Base-by-base conservation (phyloP, 2,113 vertebrate genomes). In the Carettochelys insculpta region DNA sequence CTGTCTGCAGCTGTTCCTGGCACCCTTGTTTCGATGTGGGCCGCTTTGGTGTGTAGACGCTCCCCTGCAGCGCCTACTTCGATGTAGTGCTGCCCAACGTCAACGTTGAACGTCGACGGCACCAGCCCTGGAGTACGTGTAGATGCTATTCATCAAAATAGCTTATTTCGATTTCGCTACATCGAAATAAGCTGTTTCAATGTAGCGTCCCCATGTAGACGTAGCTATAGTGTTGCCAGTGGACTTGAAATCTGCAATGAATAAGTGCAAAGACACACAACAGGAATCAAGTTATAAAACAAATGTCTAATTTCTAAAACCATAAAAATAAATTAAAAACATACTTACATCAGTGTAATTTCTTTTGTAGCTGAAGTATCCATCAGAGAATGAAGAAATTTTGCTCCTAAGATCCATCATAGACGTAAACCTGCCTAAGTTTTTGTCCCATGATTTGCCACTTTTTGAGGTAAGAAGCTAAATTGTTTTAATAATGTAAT, bases 341-440 rank as follows among this genome's bases (percentile, higher is more conserved):
- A 9, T 73, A 78, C 65, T 78, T 83, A 52, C 34, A 5, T 65
- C 10, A 86, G 43, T 34, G 19, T 58, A 48, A 22, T 58, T 81
- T 97, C 89, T 94, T 73, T 90, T 97, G 83, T 82, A 99, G 99
- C 97, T 99, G 86, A 97, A 98, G 88, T 99, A 98, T 95, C 98
- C 98, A 48, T 96, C 95, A 13, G 99, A 99, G 97, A 98, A 99
- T 89, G 98, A 99, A 98, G 98, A 99, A 96, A 98, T 98, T 96
- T 96, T 99, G 94, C 96, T 99, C 50, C 97, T 99, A 83, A 98
- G 98, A 96, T 99, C 99, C 79, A 99, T 99, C 93, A 98, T 98
- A 89, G 98, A 99, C 95, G 98, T 99, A 77, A 99, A 99, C 96
- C 97, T 99, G 88, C 98, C 98, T 20, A 99, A 99, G 95, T 99